These are phyloP conservation scores for Drosophila mayri DNA, from an alignment of 1,140 invertebrate genomes.

Conservation along the genomic window DNA sequence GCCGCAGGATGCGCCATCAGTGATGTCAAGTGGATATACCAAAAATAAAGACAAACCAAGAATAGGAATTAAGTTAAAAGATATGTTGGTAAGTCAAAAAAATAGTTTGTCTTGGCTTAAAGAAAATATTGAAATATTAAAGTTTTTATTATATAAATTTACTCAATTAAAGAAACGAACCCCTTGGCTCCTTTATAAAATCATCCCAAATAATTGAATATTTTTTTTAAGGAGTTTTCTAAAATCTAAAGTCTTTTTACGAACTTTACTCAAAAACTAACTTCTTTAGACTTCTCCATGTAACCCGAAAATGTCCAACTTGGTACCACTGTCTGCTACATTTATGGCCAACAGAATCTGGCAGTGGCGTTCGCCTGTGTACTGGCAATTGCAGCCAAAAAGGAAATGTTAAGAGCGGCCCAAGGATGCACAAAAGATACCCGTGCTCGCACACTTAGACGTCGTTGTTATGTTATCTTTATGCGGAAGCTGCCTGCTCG, in stretches of 20 bases:
- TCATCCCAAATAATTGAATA: no score
- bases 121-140: not conserved
- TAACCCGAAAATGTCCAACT: not conserved
- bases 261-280: no score
- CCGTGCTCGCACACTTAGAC: conserved; percentile 31
- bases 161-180: no score
- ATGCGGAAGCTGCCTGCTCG: conserved; percentile 64
- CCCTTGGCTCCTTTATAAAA: no score
- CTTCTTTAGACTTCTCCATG: fast-evolving
- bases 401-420: conserved; percentile 51
- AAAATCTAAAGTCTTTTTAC: no score
- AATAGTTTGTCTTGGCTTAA: no score
- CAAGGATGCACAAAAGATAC: conserved; percentile 56
- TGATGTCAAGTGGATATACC: not conserved
- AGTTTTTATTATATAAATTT: no score
- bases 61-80: no score
- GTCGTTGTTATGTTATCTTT: conserved; percentile 64
- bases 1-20: conserved; percentile 19
- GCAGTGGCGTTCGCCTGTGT: conserved; percentile 31
- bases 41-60: not conserved
- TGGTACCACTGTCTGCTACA: conserved; percentile 4
- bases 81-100: not conserved
- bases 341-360: conserved; percentile 32
- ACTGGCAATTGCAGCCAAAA: conserved; percentile 49
- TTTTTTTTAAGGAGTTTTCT: no score